These are phyloP conservation scores for Micromys minutus DNA, from an alignment of 2,113 vertebrate species.

Conservation along the genomic window DNA sequence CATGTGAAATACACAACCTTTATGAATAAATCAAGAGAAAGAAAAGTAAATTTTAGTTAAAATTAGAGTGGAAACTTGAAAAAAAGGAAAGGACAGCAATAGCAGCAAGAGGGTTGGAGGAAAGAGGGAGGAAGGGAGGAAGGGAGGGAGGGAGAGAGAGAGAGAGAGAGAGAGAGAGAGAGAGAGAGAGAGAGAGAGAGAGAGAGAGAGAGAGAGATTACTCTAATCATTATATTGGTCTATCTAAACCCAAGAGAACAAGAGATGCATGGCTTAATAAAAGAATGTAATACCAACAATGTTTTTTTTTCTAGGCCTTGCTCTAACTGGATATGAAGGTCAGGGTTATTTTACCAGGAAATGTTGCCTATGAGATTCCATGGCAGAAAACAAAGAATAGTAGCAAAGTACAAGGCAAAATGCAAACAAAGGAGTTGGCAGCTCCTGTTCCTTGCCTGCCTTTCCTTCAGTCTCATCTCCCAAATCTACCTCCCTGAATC, in stretches of 20 bases:
- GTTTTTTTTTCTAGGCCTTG: constrained; percentile 14
- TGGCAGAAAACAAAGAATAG: constrained; percentile 33
- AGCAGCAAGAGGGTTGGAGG: neutral
- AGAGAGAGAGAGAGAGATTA: neutral
- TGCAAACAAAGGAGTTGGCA: neutral
- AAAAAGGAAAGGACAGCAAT: too few relatives aligned
- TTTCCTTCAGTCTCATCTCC: neutral
- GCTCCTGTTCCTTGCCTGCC: neutral
- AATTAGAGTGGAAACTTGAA: neutral
- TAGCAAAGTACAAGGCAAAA: neutral
- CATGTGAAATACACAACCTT: neutral
- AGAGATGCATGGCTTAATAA: constrained; percentile 60
- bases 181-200: neutral
- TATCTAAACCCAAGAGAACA: constrained; percentile 31
- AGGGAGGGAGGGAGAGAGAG: neutral
- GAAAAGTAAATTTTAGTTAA: constrained; percentile 3
- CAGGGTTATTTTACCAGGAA: constrained; percentile 39
- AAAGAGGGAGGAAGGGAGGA: neutral
- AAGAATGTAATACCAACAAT: constrained; percentile 38
- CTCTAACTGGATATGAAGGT: constrained; percentile 56
- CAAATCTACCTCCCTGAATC: neutral
- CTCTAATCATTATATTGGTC: neutral
- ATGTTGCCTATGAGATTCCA: constrained; percentile 4
- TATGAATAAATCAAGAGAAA: neutral
- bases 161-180: neutral